phyloP scores from a whole-genome alignment of 2,113 vertebrate genomes.

The Brachirus orientalis region DNA sequence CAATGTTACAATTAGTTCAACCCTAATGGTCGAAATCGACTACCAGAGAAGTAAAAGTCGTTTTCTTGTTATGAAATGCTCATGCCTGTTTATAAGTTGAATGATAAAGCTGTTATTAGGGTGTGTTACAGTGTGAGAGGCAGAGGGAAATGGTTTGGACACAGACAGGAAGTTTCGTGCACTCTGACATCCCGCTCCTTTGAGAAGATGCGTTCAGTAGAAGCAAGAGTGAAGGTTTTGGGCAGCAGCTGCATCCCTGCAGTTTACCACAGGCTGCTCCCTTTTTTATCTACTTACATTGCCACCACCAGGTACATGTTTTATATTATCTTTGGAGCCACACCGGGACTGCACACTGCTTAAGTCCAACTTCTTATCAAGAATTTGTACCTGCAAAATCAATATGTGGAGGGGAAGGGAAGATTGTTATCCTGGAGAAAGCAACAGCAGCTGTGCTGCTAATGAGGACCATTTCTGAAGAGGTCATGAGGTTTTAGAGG shows the following conservation, averaged over 20 bases:
- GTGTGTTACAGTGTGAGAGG: slow-evolving; percentile 34
- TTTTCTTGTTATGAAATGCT: slow-evolving; percentile 36
- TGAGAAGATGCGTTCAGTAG: slow-evolving; percentile 47
- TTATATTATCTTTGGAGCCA: slow-evolving; percentile 98
- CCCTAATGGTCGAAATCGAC: too few species aligned
- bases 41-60: background rate
- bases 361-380: slow-evolving; percentile 96
- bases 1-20: too few species aligned
- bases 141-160: slow-evolving; percentile 6
- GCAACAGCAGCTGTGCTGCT: slow-evolving; percentile 10
- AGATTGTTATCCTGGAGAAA: slow-evolving; percentile 54
- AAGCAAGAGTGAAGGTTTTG: slow-evolving; percentile 9
- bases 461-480: slow-evolving; percentile 33
- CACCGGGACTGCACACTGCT: slow-evolving; percentile 93
- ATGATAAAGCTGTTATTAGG: slow-evolving; percentile 35
- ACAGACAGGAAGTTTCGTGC: slow-evolving; percentile 56
- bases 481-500: slow-evolving; percentile 6
- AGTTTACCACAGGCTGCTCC: background rate
- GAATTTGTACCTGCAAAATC: slow-evolving; percentile 90
- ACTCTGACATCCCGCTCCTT: slow-evolving; percentile 34
- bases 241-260: slow-evolving; percentile 9
- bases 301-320: slow-evolving; percentile 93
- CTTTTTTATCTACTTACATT: slow-evolving; percentile 86
- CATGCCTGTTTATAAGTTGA: slow-evolving; percentile 23
- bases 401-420: slow-evolving; percentile 37